These are phyloP conservation scores for Menura novaehollandiae DNA, from an alignment of 2,113 vertebrate genomes.

Conservation along the genomic window DNA sequence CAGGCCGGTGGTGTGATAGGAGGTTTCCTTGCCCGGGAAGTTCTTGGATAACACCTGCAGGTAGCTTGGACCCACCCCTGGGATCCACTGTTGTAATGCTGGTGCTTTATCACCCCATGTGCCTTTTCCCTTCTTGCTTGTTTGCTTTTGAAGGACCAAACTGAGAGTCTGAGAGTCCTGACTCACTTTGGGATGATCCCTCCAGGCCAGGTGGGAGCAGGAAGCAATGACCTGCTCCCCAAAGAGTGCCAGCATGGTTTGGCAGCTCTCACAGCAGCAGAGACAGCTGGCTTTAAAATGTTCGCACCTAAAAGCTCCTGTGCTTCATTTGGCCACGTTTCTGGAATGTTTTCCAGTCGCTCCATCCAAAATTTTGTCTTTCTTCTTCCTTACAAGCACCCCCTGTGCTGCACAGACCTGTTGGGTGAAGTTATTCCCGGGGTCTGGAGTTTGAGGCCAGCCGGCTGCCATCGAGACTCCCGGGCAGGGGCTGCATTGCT, in stretches of 20 bases:
- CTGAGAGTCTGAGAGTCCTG: background rate
- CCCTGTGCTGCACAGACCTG: background rate
- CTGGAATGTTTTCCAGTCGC: background rate
- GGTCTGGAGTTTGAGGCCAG: background rate
- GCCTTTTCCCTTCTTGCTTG: background rate
- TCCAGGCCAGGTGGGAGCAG: conserved; percentile 9
- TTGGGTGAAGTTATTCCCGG: background rate
- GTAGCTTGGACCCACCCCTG: background rate
- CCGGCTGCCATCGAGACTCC: background rate
- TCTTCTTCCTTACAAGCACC: background rate
- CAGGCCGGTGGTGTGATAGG: background rate
- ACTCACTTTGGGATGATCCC: background rate
- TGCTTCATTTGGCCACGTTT: background rate
- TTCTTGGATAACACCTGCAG: background rate
- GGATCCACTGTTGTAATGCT: background rate
- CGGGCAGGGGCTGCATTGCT: conserved; percentile 52
- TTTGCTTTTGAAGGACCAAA: background rate
- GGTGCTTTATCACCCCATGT: background rate
- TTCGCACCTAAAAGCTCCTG: conserved; percentile 16
- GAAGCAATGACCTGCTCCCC: background rate
- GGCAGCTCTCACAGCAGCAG: conserved; percentile 7
- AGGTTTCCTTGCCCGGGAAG: background rate
- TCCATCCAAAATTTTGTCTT: conserved; percentile 21
- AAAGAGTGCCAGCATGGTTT: background rate
- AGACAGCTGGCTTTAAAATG: conserved; percentile 6